These are phyloP conservation scores for Florisuga fusca DNA, from an alignment of 2,797 vertebrate species.

Conservation along the genomic window DNA sequence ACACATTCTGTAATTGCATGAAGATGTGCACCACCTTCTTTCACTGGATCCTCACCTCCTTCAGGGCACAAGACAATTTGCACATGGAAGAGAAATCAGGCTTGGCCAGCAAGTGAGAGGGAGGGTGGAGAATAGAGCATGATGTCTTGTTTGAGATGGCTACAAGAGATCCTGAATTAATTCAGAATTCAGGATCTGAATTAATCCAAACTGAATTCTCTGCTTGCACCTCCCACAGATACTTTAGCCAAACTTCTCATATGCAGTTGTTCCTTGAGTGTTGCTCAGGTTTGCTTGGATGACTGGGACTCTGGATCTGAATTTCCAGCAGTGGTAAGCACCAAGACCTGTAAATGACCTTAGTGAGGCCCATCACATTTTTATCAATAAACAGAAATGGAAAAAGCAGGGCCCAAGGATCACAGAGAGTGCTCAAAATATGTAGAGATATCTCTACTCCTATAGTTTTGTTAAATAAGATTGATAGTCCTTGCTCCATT, in stretches of 20 bases:
- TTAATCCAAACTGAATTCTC: neutral
- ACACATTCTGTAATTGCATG: neutral
- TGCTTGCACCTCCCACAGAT: neutral
- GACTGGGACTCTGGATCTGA: neutral
- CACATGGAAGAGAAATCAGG: neutral
- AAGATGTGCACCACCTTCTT: rapidly evolving
- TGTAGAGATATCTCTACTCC: neutral
- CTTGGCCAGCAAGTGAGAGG: neutral
- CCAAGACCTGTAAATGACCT: neutral
- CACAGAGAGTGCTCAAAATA: neutral
- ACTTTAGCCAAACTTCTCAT: neutral
- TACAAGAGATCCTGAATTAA: neutral
- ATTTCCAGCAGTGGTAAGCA: neutral
- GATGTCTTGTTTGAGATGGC: neutral
- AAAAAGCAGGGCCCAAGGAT: neutral
- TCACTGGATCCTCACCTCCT: neutral
- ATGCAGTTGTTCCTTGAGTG: neutral
- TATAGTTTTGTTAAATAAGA: neutral
- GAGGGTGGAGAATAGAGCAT: neutral
- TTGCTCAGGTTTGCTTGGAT: neutral
- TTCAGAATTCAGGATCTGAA: too few relatives aligned
- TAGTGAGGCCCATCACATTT: neutral
- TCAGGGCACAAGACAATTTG: neutral
- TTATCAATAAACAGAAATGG: neutral
- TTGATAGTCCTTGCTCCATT: neutral